phyloP scores from a whole-genome alignment of 1,140 invertebrate genomes.

The Drosophila bocki region DNA sequence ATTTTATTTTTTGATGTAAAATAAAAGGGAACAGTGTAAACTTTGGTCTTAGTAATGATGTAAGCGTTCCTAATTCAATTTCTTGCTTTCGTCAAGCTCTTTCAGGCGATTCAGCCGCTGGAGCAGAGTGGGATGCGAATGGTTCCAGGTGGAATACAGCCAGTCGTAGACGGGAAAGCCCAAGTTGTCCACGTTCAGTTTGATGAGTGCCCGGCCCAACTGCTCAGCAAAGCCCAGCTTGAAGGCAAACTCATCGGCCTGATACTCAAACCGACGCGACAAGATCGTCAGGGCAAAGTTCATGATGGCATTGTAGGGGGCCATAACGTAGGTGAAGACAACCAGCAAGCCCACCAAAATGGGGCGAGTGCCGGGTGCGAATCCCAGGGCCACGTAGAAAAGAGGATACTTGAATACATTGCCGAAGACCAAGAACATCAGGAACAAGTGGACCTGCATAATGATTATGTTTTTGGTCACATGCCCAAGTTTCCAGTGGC shows the following conservation, averaged over 20 bases:
- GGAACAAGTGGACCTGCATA: slow-evolving; percentile 90
- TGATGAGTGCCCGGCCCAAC: slow-evolving; percentile 93
- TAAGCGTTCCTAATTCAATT: slow-evolving; percentile 41
- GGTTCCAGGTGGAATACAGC: slow-evolving; percentile 96
- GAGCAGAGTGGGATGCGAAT: slow-evolving; percentile 98
- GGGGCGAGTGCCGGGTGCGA: slow-evolving; percentile 90
- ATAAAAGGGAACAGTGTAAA: slow-evolving; percentile 39
- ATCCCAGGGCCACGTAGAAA: slow-evolving; percentile 95
- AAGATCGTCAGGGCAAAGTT: slow-evolving; percentile 89
- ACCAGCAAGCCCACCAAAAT: slow-evolving; percentile 96
- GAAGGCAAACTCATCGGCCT: slow-evolving; percentile 98
- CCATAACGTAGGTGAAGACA: slow-evolving; percentile 96
- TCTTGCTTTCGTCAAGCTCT: slow-evolving; percentile 66
- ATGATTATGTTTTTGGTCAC: slow-evolving; percentile 95
- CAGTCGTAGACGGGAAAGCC: slow-evolving; percentile 96
- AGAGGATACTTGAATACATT: slow-evolving; percentile 92
- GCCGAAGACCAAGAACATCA: slow-evolving; percentile 96
- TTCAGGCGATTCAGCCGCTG: slow-evolving; percentile 90
- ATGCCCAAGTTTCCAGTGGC: slow-evolving; percentile 98
- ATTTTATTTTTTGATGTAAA: slow-evolving; percentile 35
- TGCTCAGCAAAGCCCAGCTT: slow-evolving; percentile 90
- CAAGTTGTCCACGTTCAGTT: slow-evolving; percentile 97
- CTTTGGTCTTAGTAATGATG: slow-evolving; percentile 58
- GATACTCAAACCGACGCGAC: slow-evolving; percentile 95
- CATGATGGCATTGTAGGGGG: slow-evolving; percentile 96